Conservation (phyloP, 2,113 vertebrate species). For the Vulpes lagopus region DNA sequence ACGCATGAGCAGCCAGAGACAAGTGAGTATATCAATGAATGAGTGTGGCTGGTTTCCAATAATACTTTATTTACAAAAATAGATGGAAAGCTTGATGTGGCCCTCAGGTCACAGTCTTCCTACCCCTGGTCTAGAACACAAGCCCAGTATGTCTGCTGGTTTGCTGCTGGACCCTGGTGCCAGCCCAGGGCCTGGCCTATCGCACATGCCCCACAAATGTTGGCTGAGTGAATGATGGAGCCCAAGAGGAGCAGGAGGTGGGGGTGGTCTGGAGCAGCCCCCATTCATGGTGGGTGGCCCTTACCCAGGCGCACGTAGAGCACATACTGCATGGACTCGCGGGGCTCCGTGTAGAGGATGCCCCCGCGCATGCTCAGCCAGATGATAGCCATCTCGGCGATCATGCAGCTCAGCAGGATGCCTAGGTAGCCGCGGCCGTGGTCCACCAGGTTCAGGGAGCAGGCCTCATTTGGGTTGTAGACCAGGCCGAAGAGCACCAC, state of each 20-base stretch:
- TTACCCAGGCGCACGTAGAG: conserved; percentile 98
- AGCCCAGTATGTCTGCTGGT: neutral
- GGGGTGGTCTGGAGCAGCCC: neutral
- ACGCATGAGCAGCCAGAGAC: neutral
- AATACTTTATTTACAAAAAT: conserved; percentile 1
- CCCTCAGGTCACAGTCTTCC: neutral
- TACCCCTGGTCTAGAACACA: neutral
- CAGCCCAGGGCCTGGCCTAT: neutral
- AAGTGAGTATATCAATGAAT: fast-evolving
- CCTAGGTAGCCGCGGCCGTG: conserved; percentile 98
- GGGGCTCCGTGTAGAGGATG: conserved; percentile 98
- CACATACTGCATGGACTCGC: conserved; percentile 99
- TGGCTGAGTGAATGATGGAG: fast-evolving
- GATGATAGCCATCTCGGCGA: conserved; percentile 99
- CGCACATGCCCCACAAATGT: fast-evolving
- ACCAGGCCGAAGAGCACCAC: conserved; percentile 98
- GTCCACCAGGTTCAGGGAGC: conserved; percentile 97
- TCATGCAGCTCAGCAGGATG: conserved; percentile 98
- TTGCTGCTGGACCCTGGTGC: fast-evolving
- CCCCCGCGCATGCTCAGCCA: conserved; percentile 99
- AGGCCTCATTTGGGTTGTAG: conserved; percentile 95
- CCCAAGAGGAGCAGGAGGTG: fast-evolving
- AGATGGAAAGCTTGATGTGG: neutral
- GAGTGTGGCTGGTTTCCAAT: neutral
- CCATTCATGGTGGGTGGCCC: conserved; percentile 19